Percentiles rank a stretch among this genome's conserved stretches.
Conservation (phyloP, 1,140 invertebrate genomes). For the Chionoecetes opilio region DNA sequence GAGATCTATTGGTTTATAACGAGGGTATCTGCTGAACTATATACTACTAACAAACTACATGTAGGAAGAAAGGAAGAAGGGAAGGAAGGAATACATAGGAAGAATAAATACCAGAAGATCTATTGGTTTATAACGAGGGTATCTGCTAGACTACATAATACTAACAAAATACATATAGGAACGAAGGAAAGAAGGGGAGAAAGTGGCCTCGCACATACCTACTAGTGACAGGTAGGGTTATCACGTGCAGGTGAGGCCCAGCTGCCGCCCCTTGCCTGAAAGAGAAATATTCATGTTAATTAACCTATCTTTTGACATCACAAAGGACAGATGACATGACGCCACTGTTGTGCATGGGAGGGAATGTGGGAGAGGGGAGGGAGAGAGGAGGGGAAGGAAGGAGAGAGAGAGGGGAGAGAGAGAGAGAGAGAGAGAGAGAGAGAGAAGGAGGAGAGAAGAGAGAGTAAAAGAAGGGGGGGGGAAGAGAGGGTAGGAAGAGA, state of each 20-base stretch:
- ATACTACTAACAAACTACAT: no score
- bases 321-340: not conserved
- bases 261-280: not conserved
- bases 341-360: not conserved
- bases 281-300: slow-evolving; percentile 22
- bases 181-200: not conserved
- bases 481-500: not conserved
- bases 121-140: no score
- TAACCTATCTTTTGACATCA: not conserved
- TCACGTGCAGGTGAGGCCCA: not conserved
- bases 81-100: not conserved
- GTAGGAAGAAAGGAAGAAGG: not conserved
- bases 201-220: not conserved
- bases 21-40: no score
- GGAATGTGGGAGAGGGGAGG: not conserved
- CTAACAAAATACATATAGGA: no score
- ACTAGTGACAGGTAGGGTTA: not conserved
- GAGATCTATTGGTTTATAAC: no score
- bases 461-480: not conserved
- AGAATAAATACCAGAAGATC: no score
- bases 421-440: not conserved
- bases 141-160: no score
- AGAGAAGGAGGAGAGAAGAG: not conserved
- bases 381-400: not conserved
- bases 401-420: not conserved